Evolutionary conservation across 2,113 vertebrate species (phyloP), one percentile per base, ranked within the genome.

Genomic region (Pterocles gutturalis): DNA sequence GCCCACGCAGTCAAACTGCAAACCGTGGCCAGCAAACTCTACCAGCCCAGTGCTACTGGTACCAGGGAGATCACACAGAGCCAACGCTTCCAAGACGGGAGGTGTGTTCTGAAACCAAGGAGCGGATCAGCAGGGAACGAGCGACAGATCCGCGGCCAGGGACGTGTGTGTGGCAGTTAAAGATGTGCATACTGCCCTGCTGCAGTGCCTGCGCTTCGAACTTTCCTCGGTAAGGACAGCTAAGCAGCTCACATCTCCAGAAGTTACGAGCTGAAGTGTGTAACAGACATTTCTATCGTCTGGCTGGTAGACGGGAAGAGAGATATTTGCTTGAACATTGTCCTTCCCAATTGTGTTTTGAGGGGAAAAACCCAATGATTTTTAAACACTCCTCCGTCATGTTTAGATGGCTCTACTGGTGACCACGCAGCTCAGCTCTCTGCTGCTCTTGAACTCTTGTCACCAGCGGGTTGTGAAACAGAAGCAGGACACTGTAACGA

Each of bases 391-490:
- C 19, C 87, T 95, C 66, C 26, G 26, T 57, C 24, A 43, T 4
- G 33, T 67, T 94, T 77, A 90, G 83, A 54, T 77, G 79, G 78
- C 78, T 55, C 65, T 91, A 55, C 20, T 62, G 82, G 85, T 60
- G 58, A 87, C 58, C 90, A 77, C 0, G 11, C 75, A 95, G 76
- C 83, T 93, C 62, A 80, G 87, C 87, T 89, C 93, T 89, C 62
- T 67, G 95, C 95, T 94, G 55, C 83, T 92, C 58, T 78, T 41
- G 77, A 87, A 51, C 73, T 95, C 91, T 86, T 31, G 69, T 48
- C 77, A 87, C 26, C 85, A 90, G 72, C 11, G 1, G 71, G 62
- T 67, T 94, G 87, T 46, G 55, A 54, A 49, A 54, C 64, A 62
- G 60, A 49, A 83, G 58, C 54, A 89, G 57, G 91, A 76, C 83